Evolutionary conservation across 2,888 invertebrate species (phyloP).

Genomic region (Coelogynopora nodosa): DNA sequence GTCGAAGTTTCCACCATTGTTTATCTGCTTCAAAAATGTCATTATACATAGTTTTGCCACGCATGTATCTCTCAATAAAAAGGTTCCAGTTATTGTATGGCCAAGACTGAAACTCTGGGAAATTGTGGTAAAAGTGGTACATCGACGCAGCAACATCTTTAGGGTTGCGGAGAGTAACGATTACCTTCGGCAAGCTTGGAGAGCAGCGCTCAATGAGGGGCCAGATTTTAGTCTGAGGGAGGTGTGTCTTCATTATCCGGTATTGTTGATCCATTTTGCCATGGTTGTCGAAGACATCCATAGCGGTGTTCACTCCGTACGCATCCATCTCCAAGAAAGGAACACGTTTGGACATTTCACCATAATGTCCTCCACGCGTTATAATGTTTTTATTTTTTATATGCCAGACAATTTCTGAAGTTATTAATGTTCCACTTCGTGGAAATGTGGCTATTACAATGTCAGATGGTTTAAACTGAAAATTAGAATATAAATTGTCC

Average conservation of each 20-base stretch:
- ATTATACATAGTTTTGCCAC: conserved; percentile 11
- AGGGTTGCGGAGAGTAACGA: conserved; percentile 21
- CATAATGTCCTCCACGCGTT: background rate
- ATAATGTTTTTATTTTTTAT: background rate
- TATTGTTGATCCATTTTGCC: background rate
- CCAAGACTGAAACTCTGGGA: conserved; percentile 15
- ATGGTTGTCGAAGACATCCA: background rate
- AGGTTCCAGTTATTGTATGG: conserved; percentile 29
- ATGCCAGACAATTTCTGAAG: background rate
- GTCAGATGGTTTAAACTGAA: background rate
- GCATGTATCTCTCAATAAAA: conserved; percentile 22
- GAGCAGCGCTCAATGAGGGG: background rate
- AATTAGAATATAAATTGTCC: background rate
- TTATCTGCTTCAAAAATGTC: conserved; percentile 16
- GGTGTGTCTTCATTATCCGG: conserved; percentile 45
- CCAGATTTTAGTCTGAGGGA: background rate
- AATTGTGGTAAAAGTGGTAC: conserved; percentile 36
- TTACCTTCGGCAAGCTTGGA: background rate
- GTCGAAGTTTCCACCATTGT: conserved; percentile 42
- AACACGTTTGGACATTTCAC: background rate
- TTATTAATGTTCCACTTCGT: background rate
- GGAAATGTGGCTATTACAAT: background rate
- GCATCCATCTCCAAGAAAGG: conserved; percentile 15
- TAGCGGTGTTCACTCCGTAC: background rate
- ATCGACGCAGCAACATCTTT: conserved; percentile 40